Evolutionary conservation across 2,113 vertebrate genomes (phyloP), one percentile per base, ranked within the genome.

Genomic region (Takifugu flavidus): DNA sequence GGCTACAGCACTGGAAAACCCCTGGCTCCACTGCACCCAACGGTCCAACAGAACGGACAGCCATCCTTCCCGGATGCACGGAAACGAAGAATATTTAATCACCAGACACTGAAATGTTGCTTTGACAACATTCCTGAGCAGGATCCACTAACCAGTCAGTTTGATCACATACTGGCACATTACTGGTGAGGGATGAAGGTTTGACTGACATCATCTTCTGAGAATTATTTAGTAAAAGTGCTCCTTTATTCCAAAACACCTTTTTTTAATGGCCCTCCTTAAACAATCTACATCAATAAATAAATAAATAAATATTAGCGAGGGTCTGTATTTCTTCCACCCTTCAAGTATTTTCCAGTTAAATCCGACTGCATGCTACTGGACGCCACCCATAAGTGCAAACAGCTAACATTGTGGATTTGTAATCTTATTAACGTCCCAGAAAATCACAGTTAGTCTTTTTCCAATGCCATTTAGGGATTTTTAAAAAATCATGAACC

Each of bases 401-500:
- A 85, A 81, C 75, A 63, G 69, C 66, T 79, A 54, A 49, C 25
- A 49, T 20, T 4, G 7, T 58, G 53, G 61, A 75, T 57, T 61
- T 64, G 57, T 58, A 52, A 61, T 77, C 57, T 67, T 79, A 73
- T 58, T 81, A 73, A 78, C 80, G 72, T 76, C 81, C 72, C 65
- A 81, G 81, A 81, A 63, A 78, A 74, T 79, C 68, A 77, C 74
- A 74, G 76, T 84, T 77, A 79, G 82, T 75, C 65, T 69, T 72
- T 82, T 82, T 88, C 34, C 34, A 2, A 88, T 90, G 88, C 89
- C 88, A 88, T 88, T 79, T 77, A 71, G 68, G 12, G 89, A 83
- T 64, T 63, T 80, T 79, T 83, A 67, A 34, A 89, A 90, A 91
- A 89, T 82, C 88, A 83, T 72, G 67, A 76, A 76, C 77, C 80